phyloP scores from a whole-genome alignment of 2,113 vertebrate species.

The Ginglymostoma cirratum region DNA sequence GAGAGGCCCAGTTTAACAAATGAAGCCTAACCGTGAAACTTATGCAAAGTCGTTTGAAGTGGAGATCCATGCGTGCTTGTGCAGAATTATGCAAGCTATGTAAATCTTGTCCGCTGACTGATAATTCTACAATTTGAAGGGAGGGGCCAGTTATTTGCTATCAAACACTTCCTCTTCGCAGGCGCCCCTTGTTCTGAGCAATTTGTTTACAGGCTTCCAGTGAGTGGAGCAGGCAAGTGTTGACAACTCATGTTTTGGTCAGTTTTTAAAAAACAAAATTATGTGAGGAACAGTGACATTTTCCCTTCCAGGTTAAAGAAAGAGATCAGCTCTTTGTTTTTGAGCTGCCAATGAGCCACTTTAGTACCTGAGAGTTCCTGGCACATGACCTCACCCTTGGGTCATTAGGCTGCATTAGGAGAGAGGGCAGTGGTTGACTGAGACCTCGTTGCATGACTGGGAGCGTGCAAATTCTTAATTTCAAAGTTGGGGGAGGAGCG shows the following conservation, averaged over 20 bases:
- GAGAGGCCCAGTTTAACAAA: neutral
- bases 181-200: neutral
- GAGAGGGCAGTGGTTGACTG: neutral
- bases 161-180: neutral
- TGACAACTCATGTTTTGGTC: neutral
- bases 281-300: neutral
- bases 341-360: neutral
- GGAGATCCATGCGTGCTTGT: neutral
- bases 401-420: neutral
- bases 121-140: slow-evolving; percentile 30
- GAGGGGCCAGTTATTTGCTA: neutral
- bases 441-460: neutral
- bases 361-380: neutral
- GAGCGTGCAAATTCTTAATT: neutral
- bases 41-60: neutral
- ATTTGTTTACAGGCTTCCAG: neutral
- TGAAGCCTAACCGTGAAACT: slow-evolving; percentile 6
- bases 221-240: neutral
- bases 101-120: neutral
- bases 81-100: slow-evolving; percentile 22
- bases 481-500: neutral
- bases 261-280: neutral
- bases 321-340: neutral
- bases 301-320: no score
- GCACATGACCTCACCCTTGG: neutral